A percentile compares a stretch with the other conserved stretches of the same genome.
Evolutionary conservation across 2,113 vertebrate species (phyloP).

Genomic region (Ophiodon elongatus): DNA sequence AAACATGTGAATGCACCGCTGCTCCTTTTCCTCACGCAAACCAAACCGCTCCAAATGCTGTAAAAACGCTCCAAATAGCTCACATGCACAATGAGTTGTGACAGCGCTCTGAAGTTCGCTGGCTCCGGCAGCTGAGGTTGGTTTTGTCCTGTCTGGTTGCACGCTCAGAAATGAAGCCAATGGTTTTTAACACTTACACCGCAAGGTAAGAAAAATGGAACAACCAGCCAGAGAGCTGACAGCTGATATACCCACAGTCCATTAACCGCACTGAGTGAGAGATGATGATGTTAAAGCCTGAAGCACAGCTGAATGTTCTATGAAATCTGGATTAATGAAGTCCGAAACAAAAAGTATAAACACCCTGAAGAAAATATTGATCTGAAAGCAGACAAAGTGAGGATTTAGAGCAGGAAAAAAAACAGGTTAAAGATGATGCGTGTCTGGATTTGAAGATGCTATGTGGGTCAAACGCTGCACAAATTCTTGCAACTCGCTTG

Average conservation of each 20-base stretch:
- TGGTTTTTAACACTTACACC: constrained; percentile 9
- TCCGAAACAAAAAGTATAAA: constrained; percentile 6
- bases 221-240: constrained; percentile 21
- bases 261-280: constrained; percentile 47
- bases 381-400: background rate
- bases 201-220: constrained; percentile 31
- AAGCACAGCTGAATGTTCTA: constrained; percentile 32
- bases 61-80: constrained; percentile 12
- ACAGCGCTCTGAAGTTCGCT: background rate
- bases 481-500: background rate
- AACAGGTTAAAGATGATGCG: background rate
- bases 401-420: background rate
- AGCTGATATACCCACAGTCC: constrained; percentile 22
- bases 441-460: background rate
- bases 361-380: constrained; percentile 3
- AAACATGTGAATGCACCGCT: constrained; percentile 42
- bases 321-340: constrained; percentile 36
- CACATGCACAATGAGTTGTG: constrained; percentile 8
- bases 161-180: constrained; percentile 21
- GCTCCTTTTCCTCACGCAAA: constrained; percentile 29
- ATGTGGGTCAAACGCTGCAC: background rate
- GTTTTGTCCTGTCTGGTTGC: background rate
- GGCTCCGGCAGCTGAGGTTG: constrained; percentile 1
- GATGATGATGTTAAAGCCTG: constrained; percentile 47
- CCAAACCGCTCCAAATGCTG: background rate